Evolutionary conservation across 2,113 vertebrate species (phyloP).

Genomic region (Macquaria australasica): DNA sequence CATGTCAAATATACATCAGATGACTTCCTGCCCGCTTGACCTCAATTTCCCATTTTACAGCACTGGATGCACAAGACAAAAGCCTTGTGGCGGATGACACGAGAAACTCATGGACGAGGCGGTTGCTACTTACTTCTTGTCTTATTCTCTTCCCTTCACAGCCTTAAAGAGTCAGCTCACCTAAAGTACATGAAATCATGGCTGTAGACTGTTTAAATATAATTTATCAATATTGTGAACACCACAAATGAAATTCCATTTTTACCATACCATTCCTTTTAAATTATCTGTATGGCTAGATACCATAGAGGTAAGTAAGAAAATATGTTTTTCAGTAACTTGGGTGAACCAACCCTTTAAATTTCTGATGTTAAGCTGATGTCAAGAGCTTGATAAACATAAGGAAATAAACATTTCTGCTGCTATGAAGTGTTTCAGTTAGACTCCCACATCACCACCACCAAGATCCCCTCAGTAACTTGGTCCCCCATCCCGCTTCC

Average conservation of each 20-base stretch:
- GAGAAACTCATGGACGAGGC: too few relatives aligned
- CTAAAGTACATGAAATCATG: background rate
- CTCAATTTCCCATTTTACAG: slow-evolving; percentile 13
- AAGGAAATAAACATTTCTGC: background rate
- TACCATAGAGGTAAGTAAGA: background rate
- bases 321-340: background rate
- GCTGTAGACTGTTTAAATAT: too few relatives aligned
- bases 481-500: background rate
- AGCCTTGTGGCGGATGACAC: background rate
- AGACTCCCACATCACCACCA: background rate
- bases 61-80: background rate
- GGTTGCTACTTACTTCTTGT: background rate
- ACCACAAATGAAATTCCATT: too few relatives aligned
- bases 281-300: background rate
- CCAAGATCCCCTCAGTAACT: background rate
- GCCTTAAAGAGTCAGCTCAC: background rate
- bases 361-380: background rate
- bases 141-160: background rate
- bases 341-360: too few relatives aligned
- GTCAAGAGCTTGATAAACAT: background rate
- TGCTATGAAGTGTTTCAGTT: too few relatives aligned
- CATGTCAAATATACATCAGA: background rate
- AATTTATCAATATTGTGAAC: too few relatives aligned
- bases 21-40: slow-evolving; percentile 32
- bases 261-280: too few relatives aligned